phyloP scores from a whole-genome alignment of 2,113 vertebrate genomes.

The Astur gentilis region DNA sequence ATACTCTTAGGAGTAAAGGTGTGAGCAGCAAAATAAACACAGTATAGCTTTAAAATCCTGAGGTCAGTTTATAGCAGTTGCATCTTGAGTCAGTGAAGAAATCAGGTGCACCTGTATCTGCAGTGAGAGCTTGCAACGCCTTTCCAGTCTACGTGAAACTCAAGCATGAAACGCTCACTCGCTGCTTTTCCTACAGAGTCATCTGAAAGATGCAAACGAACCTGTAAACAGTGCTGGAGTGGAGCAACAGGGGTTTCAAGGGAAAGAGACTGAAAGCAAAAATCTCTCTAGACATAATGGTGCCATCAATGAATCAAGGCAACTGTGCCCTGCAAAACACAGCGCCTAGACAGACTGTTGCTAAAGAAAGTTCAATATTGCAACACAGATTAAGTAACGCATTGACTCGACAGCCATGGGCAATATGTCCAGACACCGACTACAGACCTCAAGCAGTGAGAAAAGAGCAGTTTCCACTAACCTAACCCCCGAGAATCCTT shows the following conservation, averaged over 20 bases:
- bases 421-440: background rate
- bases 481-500: background rate
- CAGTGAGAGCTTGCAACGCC: accelerated
- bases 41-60: background rate
- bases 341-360: background rate
- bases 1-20: background rate
- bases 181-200: background rate
- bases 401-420: background rate
- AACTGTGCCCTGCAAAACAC: background rate
- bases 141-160: accelerated
- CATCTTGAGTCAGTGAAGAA: background rate
- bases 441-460: background rate
- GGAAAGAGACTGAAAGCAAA: background rate
- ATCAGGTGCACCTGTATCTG: accelerated
- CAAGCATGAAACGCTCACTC: accelerated
- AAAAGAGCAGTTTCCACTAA: background rate
- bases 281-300: background rate
- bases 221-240: accelerated
- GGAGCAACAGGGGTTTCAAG: background rate
- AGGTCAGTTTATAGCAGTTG: background rate
- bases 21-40: background rate
- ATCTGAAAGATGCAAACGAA: background rate
- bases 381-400: background rate
- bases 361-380: background rate
- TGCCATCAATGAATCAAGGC: background rate